phyloP scores from a whole-genome alignment of 2,888 invertebrate genomes.

The Cybosia mesomella region DNA sequence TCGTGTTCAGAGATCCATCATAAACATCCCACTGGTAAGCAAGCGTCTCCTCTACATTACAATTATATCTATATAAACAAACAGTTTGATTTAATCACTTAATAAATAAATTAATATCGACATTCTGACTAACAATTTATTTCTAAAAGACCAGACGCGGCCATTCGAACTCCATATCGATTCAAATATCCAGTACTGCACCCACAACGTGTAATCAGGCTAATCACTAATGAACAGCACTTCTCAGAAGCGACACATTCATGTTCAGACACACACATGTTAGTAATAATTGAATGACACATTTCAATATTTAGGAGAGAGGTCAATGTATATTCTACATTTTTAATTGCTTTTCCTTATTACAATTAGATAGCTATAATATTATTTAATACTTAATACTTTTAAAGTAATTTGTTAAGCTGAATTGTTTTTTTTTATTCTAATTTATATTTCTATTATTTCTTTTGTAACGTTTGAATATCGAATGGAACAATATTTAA shows the following conservation, averaged over 20 bases:
- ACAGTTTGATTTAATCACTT: too few relatives aligned
- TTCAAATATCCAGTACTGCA: constrained; percentile 9
- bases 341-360: constrained; percentile 34
- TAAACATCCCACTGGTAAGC: too few relatives aligned
- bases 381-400: background rate
- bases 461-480: too few relatives aligned
- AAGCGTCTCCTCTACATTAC: too few relatives aligned
- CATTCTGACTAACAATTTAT: background rate
- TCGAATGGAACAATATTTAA: background rate
- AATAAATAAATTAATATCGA: background rate
- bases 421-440: background rate
- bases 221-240: constrained; percentile 29
- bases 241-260: constrained; percentile 35
- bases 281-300: constrained; percentile 45
- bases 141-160: background rate
- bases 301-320: constrained; percentile 28
- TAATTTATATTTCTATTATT: too few relatives aligned
- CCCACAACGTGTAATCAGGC: constrained; percentile 15
- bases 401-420: background rate
- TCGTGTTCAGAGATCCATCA: too few relatives aligned
- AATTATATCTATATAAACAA: too few relatives aligned
- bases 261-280: constrained; percentile 34
- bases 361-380: constrained; percentile 10
- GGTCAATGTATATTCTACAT: constrained; percentile 30
- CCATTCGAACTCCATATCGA: background rate